Evolutionary conservation across 2,797 vertebrate genomes (phyloP).

Genomic region (Eulemur mongoz): DNA sequence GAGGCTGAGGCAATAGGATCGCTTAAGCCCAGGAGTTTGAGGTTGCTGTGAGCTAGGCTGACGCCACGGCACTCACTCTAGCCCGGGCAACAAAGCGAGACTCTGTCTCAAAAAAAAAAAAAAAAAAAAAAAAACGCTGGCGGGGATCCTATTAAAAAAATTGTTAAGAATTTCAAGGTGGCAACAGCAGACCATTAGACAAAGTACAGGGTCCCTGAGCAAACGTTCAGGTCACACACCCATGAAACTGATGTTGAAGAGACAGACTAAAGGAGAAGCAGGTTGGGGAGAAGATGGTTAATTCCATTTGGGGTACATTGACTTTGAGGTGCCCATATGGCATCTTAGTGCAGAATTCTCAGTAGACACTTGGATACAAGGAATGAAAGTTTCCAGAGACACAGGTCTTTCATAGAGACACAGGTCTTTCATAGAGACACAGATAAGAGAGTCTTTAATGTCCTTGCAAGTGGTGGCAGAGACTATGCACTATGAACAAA

Average conservation of each 20-base stretch:
- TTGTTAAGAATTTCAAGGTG: conserved; percentile 15
- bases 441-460: neutral
- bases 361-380: neutral
- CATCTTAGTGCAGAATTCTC: neutral
- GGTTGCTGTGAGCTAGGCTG: too few relatives aligned
- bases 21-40: too few relatives aligned
- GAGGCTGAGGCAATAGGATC: too few relatives aligned
- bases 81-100: too few relatives aligned
- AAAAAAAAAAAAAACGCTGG: neutral
- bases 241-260: neutral
- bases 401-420: neutral
- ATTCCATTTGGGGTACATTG: neutral
- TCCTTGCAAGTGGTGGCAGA: neutral
- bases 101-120: neutral
- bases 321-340: neutral
- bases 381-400: neutral
- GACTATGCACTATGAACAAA: neutral
- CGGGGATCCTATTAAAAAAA: neutral
- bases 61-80: too few relatives aligned
- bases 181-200: neutral
- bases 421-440: neutral
- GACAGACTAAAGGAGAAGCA: neutral
- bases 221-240: neutral
- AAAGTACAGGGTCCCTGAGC: neutral
- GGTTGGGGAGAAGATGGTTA: neutral